Base-by-base conservation (phyloP, 1,140 invertebrate genomes). In the Platyscapa corneri region DNA sequence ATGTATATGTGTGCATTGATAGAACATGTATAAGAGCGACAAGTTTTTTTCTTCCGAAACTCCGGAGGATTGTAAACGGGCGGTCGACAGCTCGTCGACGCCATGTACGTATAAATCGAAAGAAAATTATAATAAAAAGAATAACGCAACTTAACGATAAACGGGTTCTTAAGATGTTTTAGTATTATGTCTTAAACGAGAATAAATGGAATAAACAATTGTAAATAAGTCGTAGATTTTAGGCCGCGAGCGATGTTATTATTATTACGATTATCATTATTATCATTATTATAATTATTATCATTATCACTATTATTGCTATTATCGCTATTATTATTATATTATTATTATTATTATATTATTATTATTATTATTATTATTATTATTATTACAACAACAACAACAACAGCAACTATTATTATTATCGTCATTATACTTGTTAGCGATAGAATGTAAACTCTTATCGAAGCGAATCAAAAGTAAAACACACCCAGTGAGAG, bases 221-320 rank as follows among this genome's bases (percentile, higher is more conserved):
- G 86, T 86, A 86, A 83, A 86, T 86, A 86, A 86, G 86, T 86
- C 86, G 86, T 86, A 86, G 82, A 86, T 86, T 32, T 80, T 86
- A 84, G 85, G 27, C 39, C 74, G 80, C 81, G 81, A 83, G 67
- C 81, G 85, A 86, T 79, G 85, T 86, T 83, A 82, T 82, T 78
- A 85, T 82, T 86, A 78, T 78, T 82, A 79, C 37, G 20, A 81
- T 67, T 86, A 77, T 77, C 49, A 65, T 77, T 84, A 83, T 64
- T 83, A 82, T 78, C 70, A 85, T 82, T 86, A 70, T 78, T 82
- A 79, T n/a, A 5, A 76, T 67, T 83, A 77, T 77, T n/a, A 65
- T 77, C 67, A 83, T 75, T 7, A 46, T 86, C 72, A 78, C 78
- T 78, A 85, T 82, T 83, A 78, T 78, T 82, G 72, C 37, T 46